These are phyloP conservation scores for Spisula subtruncata DNA, from an alignment of 2,888 invertebrate species.

Conservation along the genomic window DNA sequence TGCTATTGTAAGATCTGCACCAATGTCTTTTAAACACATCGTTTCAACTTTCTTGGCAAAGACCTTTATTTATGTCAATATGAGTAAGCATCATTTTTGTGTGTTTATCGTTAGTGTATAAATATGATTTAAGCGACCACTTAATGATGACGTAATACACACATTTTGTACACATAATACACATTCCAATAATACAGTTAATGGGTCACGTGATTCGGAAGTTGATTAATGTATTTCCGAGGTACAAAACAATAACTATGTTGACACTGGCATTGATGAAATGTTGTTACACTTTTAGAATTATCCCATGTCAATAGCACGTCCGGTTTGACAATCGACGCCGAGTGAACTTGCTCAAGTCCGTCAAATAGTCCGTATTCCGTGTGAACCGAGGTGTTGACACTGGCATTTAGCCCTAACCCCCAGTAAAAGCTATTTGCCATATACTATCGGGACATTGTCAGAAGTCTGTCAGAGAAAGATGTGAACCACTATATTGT, in stretches of 20 bases:
- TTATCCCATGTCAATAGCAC: constrained; percentile 1
- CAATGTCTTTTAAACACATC: too few species aligned
- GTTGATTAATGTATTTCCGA: background rate
- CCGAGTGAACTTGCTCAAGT: background rate
- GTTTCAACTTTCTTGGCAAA: too few species aligned
- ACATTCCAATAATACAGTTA: background rate
- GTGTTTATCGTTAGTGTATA: too few species aligned
- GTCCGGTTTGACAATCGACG: background rate
- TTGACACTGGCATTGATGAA: constrained; percentile 45
- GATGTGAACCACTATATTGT: too few species aligned
- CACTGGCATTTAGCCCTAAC: constrained; percentile 19
- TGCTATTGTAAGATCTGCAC: too few species aligned
- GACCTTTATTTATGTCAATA: too few species aligned
- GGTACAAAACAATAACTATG: background rate
- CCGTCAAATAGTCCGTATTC: constrained; percentile 30
- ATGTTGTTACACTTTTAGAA: constrained; percentile 23
- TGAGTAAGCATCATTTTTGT: too few species aligned
- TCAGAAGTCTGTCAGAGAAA: background rate
- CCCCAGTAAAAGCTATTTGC: background rate
- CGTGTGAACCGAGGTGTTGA: constrained; percentile 30
- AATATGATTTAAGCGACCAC: background rate
- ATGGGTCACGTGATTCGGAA: background rate
- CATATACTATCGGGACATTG: background rate
- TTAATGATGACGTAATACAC: background rate
- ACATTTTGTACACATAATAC: background rate